Percentiles rank a stretch among this genome's conserved stretches.
Conservation (phyloP, 2,113 vertebrate genomes). For the Lethenteron camtschaticum region DNA sequence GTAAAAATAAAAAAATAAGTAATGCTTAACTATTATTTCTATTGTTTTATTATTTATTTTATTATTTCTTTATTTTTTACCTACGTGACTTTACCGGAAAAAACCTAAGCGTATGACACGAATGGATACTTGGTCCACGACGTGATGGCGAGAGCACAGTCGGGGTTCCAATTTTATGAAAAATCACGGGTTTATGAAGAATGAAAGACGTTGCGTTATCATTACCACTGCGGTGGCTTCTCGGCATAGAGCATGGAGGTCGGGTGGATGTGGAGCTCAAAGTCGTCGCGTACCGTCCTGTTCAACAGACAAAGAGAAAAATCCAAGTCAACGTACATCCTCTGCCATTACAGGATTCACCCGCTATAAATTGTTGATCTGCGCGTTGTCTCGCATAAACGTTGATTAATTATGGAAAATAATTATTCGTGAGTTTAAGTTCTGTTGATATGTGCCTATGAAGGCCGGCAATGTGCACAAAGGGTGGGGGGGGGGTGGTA, state of each 20-base stretch:
- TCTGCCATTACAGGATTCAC: neutral
- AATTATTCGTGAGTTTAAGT: neutral
- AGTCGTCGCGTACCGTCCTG: constrained; percentile 82
- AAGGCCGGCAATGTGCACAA: neutral
- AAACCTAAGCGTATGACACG: neutral
- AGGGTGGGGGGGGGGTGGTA: no score
- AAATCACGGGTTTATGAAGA: neutral
- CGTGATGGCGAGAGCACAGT: neutral
- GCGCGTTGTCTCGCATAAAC: neutral
- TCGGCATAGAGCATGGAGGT: constrained; percentile 73
- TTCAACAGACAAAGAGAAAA: constrained; percentile 11
- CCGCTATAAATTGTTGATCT: neutral
- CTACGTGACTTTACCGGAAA: no score
- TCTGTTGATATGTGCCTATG: neutral
- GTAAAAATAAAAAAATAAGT: no score
- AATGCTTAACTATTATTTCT: no score
- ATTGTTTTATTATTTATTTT: no score
- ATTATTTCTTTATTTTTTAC: no score
- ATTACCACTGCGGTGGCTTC: constrained; percentile 86
- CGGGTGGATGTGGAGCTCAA: constrained; percentile 81
- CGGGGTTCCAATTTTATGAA: neutral
- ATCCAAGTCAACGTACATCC: neutral
- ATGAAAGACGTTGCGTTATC: constrained; percentile 2
- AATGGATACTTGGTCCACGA: neutral
- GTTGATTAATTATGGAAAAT: neutral